Evolutionary conservation across 1,140 invertebrate species (phyloP).

Genomic region (Drosophila ohnishii): DNA sequence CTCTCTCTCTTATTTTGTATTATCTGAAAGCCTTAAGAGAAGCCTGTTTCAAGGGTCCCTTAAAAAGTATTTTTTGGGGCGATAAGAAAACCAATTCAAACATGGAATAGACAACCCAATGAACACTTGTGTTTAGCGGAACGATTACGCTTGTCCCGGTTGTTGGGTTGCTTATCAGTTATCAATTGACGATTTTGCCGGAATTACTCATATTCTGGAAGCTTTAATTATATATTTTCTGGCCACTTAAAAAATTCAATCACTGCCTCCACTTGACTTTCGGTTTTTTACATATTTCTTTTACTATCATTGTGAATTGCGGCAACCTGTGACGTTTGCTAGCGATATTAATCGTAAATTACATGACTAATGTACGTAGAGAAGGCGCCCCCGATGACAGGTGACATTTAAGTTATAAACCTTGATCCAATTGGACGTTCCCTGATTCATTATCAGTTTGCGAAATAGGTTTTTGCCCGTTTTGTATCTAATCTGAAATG

Average conservation of each 20-base stretch:
- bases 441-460: slow-evolving; percentile 29
- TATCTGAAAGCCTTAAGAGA: not conserved
- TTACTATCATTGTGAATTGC: slow-evolving; percentile 19
- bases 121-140: slow-evolving; percentile 36
- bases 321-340: slow-evolving; percentile 31
- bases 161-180: slow-evolving; percentile 16
- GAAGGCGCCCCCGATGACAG: not conserved
- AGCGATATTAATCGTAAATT: slow-evolving; percentile 25
- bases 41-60: not conserved
- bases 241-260: slow-evolving; percentile 60
- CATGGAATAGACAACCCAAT: slow-evolving; percentile 34
- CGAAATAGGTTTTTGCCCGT: slow-evolving; percentile 36
- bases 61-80: not conserved
- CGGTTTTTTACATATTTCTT: slow-evolving; percentile 11
- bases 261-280: slow-evolving; percentile 26
- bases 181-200: slow-evolving; percentile 8
- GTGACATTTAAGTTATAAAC: slow-evolving; percentile 18
- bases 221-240: slow-evolving; percentile 37
- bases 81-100: slow-evolving; percentile 47
- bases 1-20: not conserved
- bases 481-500: slow-evolving; percentile 42
- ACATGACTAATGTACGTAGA: slow-evolving; percentile 42
- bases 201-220: slow-evolving; percentile 58
- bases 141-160: slow-evolving; percentile 56
- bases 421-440: slow-evolving; percentile 25